These are phyloP conservation scores for Xylocampa areola DNA, from an alignment of 2,888 invertebrate species.

Conservation along the genomic window DNA sequence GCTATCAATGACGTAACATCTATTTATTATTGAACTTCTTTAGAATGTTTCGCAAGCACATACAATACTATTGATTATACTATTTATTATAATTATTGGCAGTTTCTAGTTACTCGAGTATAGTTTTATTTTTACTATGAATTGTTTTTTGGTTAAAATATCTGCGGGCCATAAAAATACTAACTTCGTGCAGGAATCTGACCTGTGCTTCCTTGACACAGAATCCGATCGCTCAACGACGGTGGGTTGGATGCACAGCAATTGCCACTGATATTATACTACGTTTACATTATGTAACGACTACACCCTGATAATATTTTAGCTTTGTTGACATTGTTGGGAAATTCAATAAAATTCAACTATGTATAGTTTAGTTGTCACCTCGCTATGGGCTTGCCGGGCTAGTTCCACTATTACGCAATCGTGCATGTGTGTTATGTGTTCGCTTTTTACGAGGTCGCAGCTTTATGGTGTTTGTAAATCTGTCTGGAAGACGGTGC, in stretches of 20 bases:
- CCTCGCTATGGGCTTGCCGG: slow-evolving; percentile 35
- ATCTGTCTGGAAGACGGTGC: slow-evolving; percentile 35
- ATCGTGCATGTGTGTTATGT: slow-evolving; percentile 34
- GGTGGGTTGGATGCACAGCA: too few species aligned
- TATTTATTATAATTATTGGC: neutral
- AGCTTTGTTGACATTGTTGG: slow-evolving; percentile 37
- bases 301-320: slow-evolving; percentile 27
- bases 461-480: slow-evolving; percentile 41
- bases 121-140: neutral
- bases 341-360: slow-evolving; percentile 26
- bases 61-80: neutral
- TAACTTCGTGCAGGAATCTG: too few species aligned
- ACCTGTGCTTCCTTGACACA: too few species aligned
- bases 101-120: neutral
- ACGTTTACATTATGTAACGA: slow-evolving; percentile 8
- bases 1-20: slow-evolving; percentile 33
- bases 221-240: too few species aligned
- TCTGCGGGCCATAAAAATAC: too few species aligned
- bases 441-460: slow-evolving; percentile 48
- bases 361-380: slow-evolving; percentile 15
- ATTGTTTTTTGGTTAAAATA: too few species aligned
- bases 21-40: slow-evolving; percentile 36
- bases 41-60: slow-evolving; percentile 11
- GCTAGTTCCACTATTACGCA: slow-evolving; percentile 46
- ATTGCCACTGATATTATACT: too few species aligned